A percentile compares a stretch with the other conserved stretches of the same genome.
These are phyloP conservation scores for Emys orbicularis DNA, from an alignment of 2,797 vertebrate genomes.

Conservation along the genomic window DNA sequence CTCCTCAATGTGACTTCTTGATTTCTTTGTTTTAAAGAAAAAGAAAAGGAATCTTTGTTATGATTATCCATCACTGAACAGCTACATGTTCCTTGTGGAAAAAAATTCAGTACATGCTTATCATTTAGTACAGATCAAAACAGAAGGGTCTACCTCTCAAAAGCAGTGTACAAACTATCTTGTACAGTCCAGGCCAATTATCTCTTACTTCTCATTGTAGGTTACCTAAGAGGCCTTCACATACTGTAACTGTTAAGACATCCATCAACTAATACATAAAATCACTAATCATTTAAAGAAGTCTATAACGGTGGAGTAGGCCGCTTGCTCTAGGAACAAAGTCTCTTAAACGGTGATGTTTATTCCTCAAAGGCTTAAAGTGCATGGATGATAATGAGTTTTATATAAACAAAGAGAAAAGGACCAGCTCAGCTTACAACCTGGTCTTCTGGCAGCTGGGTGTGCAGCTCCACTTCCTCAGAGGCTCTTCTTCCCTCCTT, in stretches of 20 bases:
- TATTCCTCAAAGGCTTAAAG: constrained; percentile 40
- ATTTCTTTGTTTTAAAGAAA: not conserved
- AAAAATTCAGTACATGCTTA: not conserved
- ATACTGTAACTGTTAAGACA: constrained; percentile 39
- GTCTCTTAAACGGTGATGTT: constrained; percentile 51
- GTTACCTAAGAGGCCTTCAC: constrained; percentile 6
- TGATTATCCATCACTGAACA: constrained; percentile 18
- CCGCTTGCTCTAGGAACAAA: constrained; percentile 21
- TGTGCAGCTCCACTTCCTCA: not conserved
- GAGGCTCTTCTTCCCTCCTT: constrained; percentile 28
- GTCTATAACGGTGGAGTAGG: constrained; percentile 21
- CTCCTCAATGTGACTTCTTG: constrained; percentile 6
- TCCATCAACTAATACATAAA: constrained; percentile 59
- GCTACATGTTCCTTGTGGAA: not conserved
- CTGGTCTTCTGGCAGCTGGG: not conserved
- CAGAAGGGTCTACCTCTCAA: constrained; percentile 19
- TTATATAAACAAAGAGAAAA: constrained; percentile 44
- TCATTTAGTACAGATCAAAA: not conserved
- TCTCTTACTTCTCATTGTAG: not conserved
- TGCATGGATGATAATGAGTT: constrained; percentile 21
- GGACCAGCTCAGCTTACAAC: constrained; percentile 11
- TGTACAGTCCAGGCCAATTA: not conserved
- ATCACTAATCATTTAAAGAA: constrained; percentile 62
- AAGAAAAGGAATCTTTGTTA: not conserved
- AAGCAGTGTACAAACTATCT: not conserved